Evolutionary conservation across 2,113 vertebrate species (phyloP).

Genomic region (Pygoscelis antarcticus): DNA sequence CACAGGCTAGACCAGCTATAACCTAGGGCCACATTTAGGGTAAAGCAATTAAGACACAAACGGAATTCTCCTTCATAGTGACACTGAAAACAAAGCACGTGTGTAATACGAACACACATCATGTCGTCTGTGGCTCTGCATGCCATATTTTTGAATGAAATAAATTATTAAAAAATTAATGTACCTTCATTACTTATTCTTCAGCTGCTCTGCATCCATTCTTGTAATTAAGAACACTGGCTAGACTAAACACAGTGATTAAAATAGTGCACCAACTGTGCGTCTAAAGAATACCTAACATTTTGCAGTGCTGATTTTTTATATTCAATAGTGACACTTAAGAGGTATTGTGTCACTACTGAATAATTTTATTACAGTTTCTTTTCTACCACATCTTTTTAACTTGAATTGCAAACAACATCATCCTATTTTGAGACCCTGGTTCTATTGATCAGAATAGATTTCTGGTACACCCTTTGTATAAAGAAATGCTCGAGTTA

Average conservation of each 20-base stretch:
- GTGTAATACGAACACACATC: background rate
- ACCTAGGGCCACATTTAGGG: background rate
- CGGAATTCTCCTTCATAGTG: background rate
- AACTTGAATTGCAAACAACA: background rate
- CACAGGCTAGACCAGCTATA: background rate
- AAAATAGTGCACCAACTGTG: background rate
- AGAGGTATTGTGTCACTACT: background rate
- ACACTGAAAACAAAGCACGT: constrained; percentile 12
- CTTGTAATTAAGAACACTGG: constrained; percentile 26
- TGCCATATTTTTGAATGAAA: constrained; percentile 10
- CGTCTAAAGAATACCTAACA: background rate
- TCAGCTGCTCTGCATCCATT: constrained; percentile 22
- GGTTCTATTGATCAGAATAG: background rate
- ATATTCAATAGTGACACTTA: background rate
- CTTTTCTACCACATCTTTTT: background rate
- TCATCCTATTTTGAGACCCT: background rate
- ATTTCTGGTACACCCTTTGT: background rate
- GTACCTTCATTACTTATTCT: constrained; percentile 40
- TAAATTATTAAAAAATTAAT: constrained; percentile 35
- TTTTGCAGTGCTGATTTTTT: background rate
- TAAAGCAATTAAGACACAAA: constrained; percentile 14
- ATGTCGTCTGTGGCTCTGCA: background rate
- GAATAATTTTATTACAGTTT: background rate
- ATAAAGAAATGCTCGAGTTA: background rate
- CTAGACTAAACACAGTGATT: constrained; percentile 17